These are phyloP conservation scores for Cyprinodon variegatus DNA, from an alignment of 2,113 vertebrate species.

Conservation along the genomic window DNA sequence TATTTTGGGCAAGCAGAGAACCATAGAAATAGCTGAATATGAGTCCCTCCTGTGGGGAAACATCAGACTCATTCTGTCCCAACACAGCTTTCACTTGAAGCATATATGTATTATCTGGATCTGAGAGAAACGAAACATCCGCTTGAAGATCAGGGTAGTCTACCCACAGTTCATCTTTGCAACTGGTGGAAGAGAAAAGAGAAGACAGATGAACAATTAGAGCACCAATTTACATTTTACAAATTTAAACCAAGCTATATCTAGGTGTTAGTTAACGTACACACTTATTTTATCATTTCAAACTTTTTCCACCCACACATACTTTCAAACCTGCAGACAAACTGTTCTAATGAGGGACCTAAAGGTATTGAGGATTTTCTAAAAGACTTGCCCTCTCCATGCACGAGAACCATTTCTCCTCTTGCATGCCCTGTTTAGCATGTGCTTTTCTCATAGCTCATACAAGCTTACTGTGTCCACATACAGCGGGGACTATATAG, in stretches of 20 bases:
- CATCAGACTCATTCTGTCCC: not conserved
- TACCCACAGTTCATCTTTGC: fast-evolving
- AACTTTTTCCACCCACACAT: too few relatives aligned
- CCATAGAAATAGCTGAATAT: conserved; percentile 44
- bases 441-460: too few relatives aligned
- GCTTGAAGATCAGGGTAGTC: not conserved
- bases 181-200: conserved; percentile 1
- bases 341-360: too few relatives aligned
- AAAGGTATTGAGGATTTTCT: too few relatives aligned
- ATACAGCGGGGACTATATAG: too few relatives aligned
- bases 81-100: conserved; percentile 17
- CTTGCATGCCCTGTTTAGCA: too few relatives aligned
- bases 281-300: not conserved
- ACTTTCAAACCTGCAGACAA: too few relatives aligned
- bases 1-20: fast-evolving
- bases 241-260: too few relatives aligned
- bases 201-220: not conserved
- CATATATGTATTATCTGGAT: fast-evolving
- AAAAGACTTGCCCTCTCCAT: too few relatives aligned
- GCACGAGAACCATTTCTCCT: too few relatives aligned
- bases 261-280: not conserved
- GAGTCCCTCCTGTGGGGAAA: fast-evolving
- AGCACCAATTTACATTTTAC: not conserved
- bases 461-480: too few relatives aligned
- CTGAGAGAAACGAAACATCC: conserved; percentile 18